Conservation (phyloP, 1,140 invertebrate species). For the Hylaeus volcanicus region DNA sequence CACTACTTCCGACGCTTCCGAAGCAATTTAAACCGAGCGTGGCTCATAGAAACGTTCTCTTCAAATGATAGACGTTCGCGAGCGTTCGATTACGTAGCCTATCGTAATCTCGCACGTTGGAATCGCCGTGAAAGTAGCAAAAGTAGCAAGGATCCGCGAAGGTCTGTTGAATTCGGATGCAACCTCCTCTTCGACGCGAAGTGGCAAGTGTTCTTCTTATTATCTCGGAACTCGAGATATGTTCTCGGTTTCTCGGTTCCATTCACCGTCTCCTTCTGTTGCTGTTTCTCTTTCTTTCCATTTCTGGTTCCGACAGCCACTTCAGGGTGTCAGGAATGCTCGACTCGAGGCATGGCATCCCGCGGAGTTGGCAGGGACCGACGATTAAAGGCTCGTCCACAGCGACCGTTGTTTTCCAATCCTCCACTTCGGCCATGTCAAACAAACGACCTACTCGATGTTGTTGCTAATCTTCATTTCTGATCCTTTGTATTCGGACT, state of each 20-base stretch:
- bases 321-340: conserved; percentile 68
- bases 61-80: not conserved
- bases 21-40: no score
- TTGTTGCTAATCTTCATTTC: no score
- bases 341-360: conserved; percentile 65
- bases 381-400: conserved; percentile 61
- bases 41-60: no score
- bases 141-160: not conserved
- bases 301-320: conserved; percentile 68
- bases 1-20: no score
- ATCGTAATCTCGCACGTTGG: conserved; percentile 8
- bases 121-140: not conserved
- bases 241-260: conserved; percentile 53
- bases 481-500: no score
- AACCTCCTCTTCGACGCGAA: conserved; percentile 2
- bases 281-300: conserved; percentile 54
- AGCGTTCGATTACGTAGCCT: conserved; percentile 6
- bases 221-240: conserved; percentile 54
- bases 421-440: no score
- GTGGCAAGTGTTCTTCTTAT: conserved; percentile 34
- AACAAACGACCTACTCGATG: no score
- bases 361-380: conserved; percentile 62
- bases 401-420: conserved; percentile 40
- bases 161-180: conserved; percentile 35
- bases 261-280: conserved; percentile 31